Evolutionary conservation across 1,140 invertebrate genomes (phyloP), one percentile per base, ranked within the genome.

Genomic region (Patella vulgata): DNA sequence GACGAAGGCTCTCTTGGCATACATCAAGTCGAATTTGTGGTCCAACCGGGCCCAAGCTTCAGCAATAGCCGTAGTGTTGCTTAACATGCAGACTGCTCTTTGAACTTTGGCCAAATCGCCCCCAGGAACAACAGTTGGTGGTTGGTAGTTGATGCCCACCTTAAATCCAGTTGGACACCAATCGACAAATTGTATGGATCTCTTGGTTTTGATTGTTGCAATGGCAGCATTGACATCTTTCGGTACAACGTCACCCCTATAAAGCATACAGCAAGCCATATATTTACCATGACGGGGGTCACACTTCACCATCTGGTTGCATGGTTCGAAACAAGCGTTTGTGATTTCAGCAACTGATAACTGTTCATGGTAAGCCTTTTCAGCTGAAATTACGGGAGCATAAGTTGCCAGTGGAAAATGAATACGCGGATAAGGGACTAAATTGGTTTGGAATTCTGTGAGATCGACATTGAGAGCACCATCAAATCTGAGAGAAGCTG

Each of bases 211-310:
- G 82, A 93, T 92, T 27, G 89, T 88, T 19, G 69, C 91, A 70
- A 93, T 93, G 31, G 93, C 91, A 17, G 92, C 91, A 78, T 94
- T 64, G 48, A 94, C 92, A 78, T 93, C 92, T 78, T 94, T 95
- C 0, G 92, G 86, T 19, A 88, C 81, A 39, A 79, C 77, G 52
- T 79, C 77, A 17, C 78, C 77, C 47, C 78, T 63, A 65, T 74
- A 80, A 17, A 80, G 60, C 62, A 80, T 59, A 59, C 77, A 79
- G 55, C 77, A 72, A 17, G 91, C 91, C 92, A 94, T 94, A 87
- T 63, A 63, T 52, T 63, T 63, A 21, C 61, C 61, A 42, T 63
- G 61, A 27, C 61, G 61, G 14, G 61, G 61, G 28, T 63, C 61
- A 30, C 61, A 63, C 30, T 63, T 63, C 43, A 63, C 61, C 31